Base-by-base conservation (phyloP, 1,140 invertebrate genomes). In the Helicoverpa armigera region DNA sequence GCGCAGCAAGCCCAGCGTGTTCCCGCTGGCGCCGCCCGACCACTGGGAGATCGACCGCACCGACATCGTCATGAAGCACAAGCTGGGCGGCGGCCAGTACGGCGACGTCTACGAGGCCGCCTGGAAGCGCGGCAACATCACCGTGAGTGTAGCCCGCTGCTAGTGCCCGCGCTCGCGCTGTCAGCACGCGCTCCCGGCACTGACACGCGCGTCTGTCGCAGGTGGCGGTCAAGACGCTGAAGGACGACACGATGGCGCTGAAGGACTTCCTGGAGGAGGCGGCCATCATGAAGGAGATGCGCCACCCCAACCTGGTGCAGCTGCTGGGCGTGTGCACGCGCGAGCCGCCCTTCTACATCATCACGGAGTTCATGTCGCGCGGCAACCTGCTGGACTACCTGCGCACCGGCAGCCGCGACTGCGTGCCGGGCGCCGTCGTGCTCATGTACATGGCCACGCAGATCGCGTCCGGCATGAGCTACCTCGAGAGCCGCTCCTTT, bases 201-300 rank as follows among this genome's bases (percentile, higher is more conserved):
- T 9, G 5, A 5, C 9, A 43, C 35, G 5, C 5, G 0, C 5
- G 5, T 9, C 35, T 43, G 5, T 7, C 35, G 51, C 79, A 95
- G 88, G 96, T 97, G 29, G 99, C 99, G 65, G 99, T 99, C 0
- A 99, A 99, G 95, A 99, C 99, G 0, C 96, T 99, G 1, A 99
- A 99, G 96, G 99, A 99, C 95, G 99, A 99, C 90, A 99, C 99
- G 14, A 99, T 99, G 99, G 99, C 99, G 2, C 95, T 99, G 58
- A 99, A 99, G 95, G 99, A 99, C 93, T 99, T 99, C 95, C 95
- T 99, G 16, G 99, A 99, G 93, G 99, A 99, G 95, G 99, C 99
- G 7, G 97, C 98, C 75, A 99, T 99, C 67, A 99, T 99, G 99
- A 99, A 99, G 92, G 99, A 99, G 95, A 99, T 99, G 98, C 99